phyloP scores from a whole-genome alignment of 2,888 invertebrate species.

The Flabesymbios commensalis region DNA sequence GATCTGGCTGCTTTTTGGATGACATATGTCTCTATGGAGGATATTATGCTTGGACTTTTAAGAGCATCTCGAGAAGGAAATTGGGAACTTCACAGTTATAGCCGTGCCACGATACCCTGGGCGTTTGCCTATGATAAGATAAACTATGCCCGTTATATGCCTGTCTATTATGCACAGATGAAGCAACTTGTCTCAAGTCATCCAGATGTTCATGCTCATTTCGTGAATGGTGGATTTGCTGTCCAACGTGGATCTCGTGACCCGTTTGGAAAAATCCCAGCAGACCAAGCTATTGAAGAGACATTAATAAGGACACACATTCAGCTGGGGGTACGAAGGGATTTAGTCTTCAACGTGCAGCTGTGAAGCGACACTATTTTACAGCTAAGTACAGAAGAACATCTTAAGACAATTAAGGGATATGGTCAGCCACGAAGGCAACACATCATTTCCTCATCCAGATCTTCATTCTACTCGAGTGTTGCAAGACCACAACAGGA shows the following conservation, averaged over 20 bases:
- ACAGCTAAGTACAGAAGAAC: constrained; percentile 10
- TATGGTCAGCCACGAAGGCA: background rate
- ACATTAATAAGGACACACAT: constrained; percentile 27
- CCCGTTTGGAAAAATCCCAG: constrained; percentile 31
- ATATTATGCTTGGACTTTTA: constrained; percentile 21
- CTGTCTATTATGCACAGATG: constrained; percentile 29
- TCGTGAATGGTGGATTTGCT: constrained; percentile 23
- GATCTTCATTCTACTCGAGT: constrained; percentile 16
- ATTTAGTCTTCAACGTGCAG: constrained; percentile 9
- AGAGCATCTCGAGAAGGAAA: constrained; percentile 29
- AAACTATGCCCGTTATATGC: constrained; percentile 34
- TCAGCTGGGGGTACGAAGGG: constrained; percentile 23
- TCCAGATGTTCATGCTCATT: constrained; percentile 6
- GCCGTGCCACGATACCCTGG: constrained; percentile 32
- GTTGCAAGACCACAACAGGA: constrained; percentile 23
- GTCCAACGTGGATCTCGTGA: constrained; percentile 24
- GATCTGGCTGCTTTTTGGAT: constrained; percentile 31
- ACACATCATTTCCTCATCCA: constrained; percentile 12
- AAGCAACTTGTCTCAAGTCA: constrained; percentile 18
- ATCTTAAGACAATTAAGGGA: constrained; percentile 2
- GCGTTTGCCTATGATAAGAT: constrained; percentile 35
- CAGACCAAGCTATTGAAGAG: constrained; percentile 22
- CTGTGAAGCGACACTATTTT: constrained; percentile 11
- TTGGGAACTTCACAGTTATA: constrained; percentile 26
- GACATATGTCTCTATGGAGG: constrained; percentile 36